Evolutionary conservation across 2,113 vertebrate species (phyloP), one percentile per base, ranked within the genome.

Genomic region (Sorex fumeus): DNA sequence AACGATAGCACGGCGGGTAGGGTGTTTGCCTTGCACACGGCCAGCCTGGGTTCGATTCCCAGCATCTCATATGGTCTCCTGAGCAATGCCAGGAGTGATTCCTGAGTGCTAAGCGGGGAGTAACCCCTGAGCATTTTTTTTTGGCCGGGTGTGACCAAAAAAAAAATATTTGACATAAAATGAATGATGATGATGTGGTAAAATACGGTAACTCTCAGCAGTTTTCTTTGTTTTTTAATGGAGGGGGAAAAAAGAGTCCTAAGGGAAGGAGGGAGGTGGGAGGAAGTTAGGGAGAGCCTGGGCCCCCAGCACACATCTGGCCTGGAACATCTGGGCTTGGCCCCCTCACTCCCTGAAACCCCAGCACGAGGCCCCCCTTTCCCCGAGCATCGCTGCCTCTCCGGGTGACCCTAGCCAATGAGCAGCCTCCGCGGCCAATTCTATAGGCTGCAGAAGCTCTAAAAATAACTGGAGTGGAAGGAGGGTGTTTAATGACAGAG

Each of bases 401-500:
- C 27, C 0, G 79, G 79, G 21, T 27, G 53, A 75, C 28, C 11
- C 72, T 34, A 80, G 75, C 93, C 84, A 74, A 36, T 92, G 64
- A 71, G 75, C 74, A 62, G 60, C 91, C n/a, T 76, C 6, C 40
- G 21, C 40, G 76, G 74, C 84, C 75, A 70, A 94, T 95, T 94
- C 85, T 95, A 67, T 95, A 96, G 84, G 69, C 87, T 95, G 34
- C 93, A 92, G 53, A 95, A 96, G 4, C 76, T 94, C 93, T 94
- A 92, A 97, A 97, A 97, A 94, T 96, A 97, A 88, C 70, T 67
- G 36, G 69, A 94, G 94, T 91, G 83, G 88, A 97, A 89, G 93
- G 79, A 96, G 92, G 40, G 43, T 90, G 95, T 74, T 96, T 97
- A 97, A 97, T 97, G 96, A 93, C 96, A 91, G 97, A 97, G 95